Base-by-base conservation (phyloP, 2,797 vertebrate genomes). In the Eulemur rubriventer region DNA sequence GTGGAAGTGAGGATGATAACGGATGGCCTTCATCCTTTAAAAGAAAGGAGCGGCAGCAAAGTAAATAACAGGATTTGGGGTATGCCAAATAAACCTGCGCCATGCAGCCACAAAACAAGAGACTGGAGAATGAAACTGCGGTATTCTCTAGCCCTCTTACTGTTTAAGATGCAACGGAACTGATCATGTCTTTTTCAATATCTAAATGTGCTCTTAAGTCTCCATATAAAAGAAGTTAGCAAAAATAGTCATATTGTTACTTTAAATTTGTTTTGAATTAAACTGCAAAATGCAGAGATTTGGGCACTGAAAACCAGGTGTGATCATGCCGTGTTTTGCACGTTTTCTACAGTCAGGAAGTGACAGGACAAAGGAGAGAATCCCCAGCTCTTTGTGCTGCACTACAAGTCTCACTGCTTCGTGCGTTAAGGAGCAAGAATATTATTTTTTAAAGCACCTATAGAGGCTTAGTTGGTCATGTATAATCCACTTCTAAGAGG, bases 241-340 rank as follows among this genome's bases (percentile, higher is more conserved):
- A 91, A 89, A 57, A 78, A 57, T 18, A 59, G 38, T 38, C 38
- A 18, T 26, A 57, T 38, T 28, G n/a, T 33, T 50, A n/a, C 30
- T 86, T 79, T 59, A 90, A 12, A 41, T 75, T 65, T 89, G 11
- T 88, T 94, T 96, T 89, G 24, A 85, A 87, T 67, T 61, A 67
- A 80, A 33, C 33, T n/a, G 11, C 67, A 86, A 93, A 95, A 78
- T 78, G 26, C 72, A 52, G 43, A 89, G 48, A 61, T 38, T 76
- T 73, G 63, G 13, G 75, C 85, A 70, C 1, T 50, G 14, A 35
- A 41, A 75, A 79, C 43, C 50, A 24, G 16, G 0, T 63, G 20
- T 57, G 20, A 17, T 16, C 50, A 4, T 67, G 22, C 73, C n/a
- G 3, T 41, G 28, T 20, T 90, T 72, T 20, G 7, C 41, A 12